Evolutionary conservation across 1,140 invertebrate species (phyloP).

Genomic region (Scaptomyza hsui): DNA sequence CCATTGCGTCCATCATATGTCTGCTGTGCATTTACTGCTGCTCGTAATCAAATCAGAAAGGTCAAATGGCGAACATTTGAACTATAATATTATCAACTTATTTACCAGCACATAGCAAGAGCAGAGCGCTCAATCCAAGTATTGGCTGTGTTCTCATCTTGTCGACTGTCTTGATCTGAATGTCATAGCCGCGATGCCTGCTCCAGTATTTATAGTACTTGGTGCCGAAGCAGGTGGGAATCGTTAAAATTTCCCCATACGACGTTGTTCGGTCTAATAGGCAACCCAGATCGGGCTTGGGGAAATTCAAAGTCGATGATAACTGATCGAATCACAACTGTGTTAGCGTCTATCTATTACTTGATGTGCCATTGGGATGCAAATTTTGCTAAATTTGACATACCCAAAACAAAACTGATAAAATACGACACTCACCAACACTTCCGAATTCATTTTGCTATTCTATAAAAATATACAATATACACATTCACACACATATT

Average conservation of each 20-base stretch:
- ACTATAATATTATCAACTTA: background rate
- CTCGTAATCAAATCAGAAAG: background rate
- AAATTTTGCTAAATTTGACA: slow-evolving; percentile 14
- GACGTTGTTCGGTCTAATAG: slow-evolving; percentile 26
- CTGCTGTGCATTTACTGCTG: slow-evolving; percentile 37
- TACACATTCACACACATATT: background rate
- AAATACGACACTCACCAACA: background rate
- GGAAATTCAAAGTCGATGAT: slow-evolving; percentile 25
- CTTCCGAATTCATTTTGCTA: background rate
- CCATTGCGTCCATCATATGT: slow-evolving; percentile 59
- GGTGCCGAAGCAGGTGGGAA: background rate
- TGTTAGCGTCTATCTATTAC: background rate
- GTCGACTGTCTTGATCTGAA: slow-evolving; percentile 6
- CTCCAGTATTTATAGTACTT: slow-evolving; percentile 29
- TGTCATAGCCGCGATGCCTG: background rate
- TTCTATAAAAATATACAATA: background rate
- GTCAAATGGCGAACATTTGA: background rate
- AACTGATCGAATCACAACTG: background rate
- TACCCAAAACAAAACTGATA: background rate
- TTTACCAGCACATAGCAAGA: slow-evolving; percentile 34
- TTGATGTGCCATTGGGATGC: background rate
- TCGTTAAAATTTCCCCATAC: slow-evolving; percentile 18
- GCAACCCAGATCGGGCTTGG: slow-evolving; percentile 14
- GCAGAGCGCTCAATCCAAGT: slow-evolving; percentile 25
- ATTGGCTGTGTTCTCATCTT: slow-evolving; percentile 20